phyloP scores from a whole-genome alignment of 2,797 vertebrate species.

The Crocodylus rhombifer region DNA sequence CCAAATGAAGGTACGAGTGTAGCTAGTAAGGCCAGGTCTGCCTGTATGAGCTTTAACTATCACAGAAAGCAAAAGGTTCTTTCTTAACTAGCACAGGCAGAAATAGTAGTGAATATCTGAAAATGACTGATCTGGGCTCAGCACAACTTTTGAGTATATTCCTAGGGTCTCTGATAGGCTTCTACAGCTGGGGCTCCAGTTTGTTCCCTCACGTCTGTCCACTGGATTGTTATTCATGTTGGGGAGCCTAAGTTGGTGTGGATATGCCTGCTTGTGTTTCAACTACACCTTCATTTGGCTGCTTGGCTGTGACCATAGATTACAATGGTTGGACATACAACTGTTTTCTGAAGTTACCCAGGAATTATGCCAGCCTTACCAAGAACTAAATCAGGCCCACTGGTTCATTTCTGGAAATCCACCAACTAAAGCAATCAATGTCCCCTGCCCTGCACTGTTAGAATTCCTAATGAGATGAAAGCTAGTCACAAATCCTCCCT shows the following conservation, averaged over 20 bases:
- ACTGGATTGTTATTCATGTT: no score
- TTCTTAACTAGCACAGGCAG: not conserved
- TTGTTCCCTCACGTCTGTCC: no score
- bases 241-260: no score
- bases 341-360: not conserved
- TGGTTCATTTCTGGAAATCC: not conserved
- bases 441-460: not conserved
- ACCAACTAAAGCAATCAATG: not conserved
- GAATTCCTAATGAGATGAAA: not conserved
- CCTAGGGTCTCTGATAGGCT: no score
- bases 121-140: no score
- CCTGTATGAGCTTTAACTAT: not conserved
- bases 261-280: no score
- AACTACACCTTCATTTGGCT: no score
- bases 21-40: not conserved
- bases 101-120: not conserved
- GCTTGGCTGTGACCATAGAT: no score
- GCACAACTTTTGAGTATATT: no score
- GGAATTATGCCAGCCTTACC: not conserved
- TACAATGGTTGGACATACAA: not conserved
- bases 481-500: not conserved
- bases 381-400: not conserved
- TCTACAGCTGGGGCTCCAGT: no score
- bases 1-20: no score
- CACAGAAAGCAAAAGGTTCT: not conserved